Evolutionary conservation across 2,888 invertebrate genomes (phyloP), one percentile per base, ranked within the genome.

Genomic region (Torymus texanus): DNA sequence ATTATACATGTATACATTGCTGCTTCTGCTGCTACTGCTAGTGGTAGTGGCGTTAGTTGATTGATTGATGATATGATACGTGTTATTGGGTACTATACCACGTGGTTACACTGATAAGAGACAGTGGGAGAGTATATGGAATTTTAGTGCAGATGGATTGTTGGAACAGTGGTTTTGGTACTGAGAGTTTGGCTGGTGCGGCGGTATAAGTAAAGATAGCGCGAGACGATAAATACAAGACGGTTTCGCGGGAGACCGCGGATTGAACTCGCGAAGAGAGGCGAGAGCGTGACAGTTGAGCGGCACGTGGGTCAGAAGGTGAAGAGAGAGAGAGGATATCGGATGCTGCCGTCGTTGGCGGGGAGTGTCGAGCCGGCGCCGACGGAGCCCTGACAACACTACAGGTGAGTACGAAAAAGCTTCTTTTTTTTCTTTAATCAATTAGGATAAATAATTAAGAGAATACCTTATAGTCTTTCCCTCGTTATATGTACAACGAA

Each of bases 221-320:
- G 56, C 55, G 55, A 55, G 21, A 21, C 21, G 21, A 21, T 21
- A 21, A 2, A 21, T 21, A 21, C 21, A 21, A 21, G 21, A 21
- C 21, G 2, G 21, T 21, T 21, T 21, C 21, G 21, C 21, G 21
- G 21, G 21, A 21, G 21, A 21, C 21, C 21, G 21, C 1, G 21
- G 21, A 21, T 21, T 21, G 21, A 21, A 21, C 21, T 29, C 29
- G 29, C 29, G 29, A 29, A 53, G 21, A 55, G 16, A 21, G 24
- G 13, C 53, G 55, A 67, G 55, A 67, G 63, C 62, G 29, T 63
- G 29, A 63, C 62, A n/a, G 63, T 41, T 62, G 12, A 16, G 11
- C 8, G 14, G 29, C 63, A 41, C 63, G 41, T 41, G 63, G n/a
- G 41, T 50, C 41, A 41, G 41, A 41, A 14, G 61, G 24, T 24